A percentile compares a stretch with the other conserved stretches of the same genome.
These are phyloP conservation scores for Drosophila pseudoobscura DNA, from an alignment of 1,140 invertebrate species.

Conservation along the genomic window DNA sequence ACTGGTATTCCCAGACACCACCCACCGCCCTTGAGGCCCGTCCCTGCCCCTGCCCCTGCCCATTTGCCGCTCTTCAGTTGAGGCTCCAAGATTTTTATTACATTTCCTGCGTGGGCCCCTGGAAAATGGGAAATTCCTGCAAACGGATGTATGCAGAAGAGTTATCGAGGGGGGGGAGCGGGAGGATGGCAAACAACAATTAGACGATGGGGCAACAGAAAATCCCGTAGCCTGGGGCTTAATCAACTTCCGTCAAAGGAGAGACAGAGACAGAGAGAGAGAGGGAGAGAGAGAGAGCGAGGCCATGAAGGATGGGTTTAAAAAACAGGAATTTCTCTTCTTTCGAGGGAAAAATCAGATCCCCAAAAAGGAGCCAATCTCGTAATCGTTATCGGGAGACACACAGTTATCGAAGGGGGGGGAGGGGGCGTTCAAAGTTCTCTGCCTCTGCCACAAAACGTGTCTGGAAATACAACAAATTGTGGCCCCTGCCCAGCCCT, in stretches of 20 bases:
- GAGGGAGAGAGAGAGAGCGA: too few species aligned
- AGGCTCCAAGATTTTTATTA: too few species aligned
- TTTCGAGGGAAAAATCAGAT: background rate
- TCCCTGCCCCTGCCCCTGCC: too few species aligned
- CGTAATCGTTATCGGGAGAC: too few species aligned
- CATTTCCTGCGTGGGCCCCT: too few species aligned
- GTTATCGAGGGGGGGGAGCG: too few species aligned
- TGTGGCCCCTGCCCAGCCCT: background rate
- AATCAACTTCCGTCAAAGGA: constrained; percentile 17
- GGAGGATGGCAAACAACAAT: constrained; percentile 31
- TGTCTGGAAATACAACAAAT: constrained; percentile 22
- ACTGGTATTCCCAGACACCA: constrained; percentile 47
- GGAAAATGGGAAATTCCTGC: too few species aligned
- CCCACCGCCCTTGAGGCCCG: background rate
- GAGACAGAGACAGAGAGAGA: background rate
- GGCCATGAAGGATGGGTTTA: constrained; percentile 27
- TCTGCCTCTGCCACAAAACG: constrained; percentile 7
- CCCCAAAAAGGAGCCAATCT: too few species aligned
- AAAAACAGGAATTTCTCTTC: background rate
- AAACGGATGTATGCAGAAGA: too few species aligned
- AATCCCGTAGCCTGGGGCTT: constrained; percentile 18
- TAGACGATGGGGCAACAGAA: constrained; percentile 41
- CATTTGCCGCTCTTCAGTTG: background rate
- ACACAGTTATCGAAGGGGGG: too few species aligned
- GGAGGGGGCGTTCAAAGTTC: background rate